A percentile compares a stretch with the other conserved stretches of the same genome.
phyloP scores from a whole-genome alignment of 2,113 vertebrate species.

The Nycticebus coucang region DNA sequence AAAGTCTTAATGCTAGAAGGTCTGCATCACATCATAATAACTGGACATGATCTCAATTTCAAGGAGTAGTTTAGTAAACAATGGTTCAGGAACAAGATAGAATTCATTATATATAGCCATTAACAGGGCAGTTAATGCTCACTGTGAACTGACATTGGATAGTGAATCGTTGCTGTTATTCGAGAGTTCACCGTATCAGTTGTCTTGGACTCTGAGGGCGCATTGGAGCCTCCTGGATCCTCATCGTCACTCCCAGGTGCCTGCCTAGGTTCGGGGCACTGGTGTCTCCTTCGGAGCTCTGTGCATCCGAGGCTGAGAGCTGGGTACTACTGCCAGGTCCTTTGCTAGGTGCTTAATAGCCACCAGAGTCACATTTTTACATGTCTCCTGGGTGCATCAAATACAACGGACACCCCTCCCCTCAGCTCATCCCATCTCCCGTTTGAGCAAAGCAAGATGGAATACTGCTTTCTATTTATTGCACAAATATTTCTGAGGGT shows the following conservation, averaged over 20 bases:
- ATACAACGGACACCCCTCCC: rapidly evolving
- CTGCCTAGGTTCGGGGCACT: not conserved
- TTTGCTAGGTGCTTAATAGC: not conserved
- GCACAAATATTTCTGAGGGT: not conserved
- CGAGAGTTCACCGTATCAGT: no score
- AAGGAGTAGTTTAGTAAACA: not conserved
- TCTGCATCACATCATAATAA: not conserved
- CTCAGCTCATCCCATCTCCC: rapidly evolving
- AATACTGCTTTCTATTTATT: not conserved
- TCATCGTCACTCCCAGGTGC: not conserved
- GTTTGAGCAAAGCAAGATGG: not conserved
- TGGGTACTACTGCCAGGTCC: not conserved
- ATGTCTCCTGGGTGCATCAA: not conserved
- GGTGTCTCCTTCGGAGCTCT: not conserved
- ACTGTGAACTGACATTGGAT: not conserved
- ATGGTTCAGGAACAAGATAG: not conserved
- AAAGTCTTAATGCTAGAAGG: not conserved
- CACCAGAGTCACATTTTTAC: not conserved
- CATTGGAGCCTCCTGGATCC: not conserved
- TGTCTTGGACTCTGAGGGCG: not conserved
- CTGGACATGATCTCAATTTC: not conserved
- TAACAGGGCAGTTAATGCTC: not conserved
- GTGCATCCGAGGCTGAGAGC: not conserved
- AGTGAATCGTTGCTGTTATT: not conserved
- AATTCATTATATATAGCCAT: not conserved